Evolutionary conservation across 64 coral and sea anemone genomes (phyloP).

Genomic region (Actinia tenebrosa): DNA sequence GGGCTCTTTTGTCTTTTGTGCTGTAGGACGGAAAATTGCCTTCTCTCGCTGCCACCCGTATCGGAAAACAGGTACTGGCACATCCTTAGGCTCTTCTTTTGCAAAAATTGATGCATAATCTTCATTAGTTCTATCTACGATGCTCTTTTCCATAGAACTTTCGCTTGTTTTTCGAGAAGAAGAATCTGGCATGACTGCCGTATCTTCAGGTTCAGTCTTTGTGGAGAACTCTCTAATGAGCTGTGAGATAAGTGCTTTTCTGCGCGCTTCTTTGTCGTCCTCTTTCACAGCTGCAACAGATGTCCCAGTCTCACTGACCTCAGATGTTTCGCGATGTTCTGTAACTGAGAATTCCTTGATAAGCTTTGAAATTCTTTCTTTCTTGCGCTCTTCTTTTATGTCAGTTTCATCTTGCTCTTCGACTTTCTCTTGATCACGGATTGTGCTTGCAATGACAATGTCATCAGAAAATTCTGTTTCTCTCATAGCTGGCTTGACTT

Average conservation of each 20-base stretch:
- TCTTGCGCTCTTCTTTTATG: not conserved
- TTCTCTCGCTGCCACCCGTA: not conserved
- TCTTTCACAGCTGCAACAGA: not conserved
- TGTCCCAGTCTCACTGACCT: not conserved
- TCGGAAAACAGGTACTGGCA: not conserved
- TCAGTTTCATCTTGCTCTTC: not conserved
- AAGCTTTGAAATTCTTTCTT: constrained; percentile 7
- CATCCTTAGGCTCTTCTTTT: not conserved
- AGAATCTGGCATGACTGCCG: not conserved
- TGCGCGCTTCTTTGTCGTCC: not conserved
- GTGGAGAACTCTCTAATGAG: constrained; percentile 1
- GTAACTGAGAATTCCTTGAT: not conserved
- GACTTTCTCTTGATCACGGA: not conserved
- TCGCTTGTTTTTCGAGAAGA: not conserved
- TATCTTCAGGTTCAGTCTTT: not conserved
- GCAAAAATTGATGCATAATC: not conserved
- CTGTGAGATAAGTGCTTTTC: not conserved
- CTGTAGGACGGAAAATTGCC: constrained; percentile 6
- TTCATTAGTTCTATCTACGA: constrained; percentile 18
- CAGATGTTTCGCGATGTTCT: not conserved
- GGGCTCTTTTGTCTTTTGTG: not conserved
- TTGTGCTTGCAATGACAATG: not conserved
- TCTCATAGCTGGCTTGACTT: not conserved
- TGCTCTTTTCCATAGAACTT: not conserved
- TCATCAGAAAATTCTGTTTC: not conserved